phyloP scores from a whole-genome alignment of 2,113 vertebrate species.

The Bos javanicus region DNA sequence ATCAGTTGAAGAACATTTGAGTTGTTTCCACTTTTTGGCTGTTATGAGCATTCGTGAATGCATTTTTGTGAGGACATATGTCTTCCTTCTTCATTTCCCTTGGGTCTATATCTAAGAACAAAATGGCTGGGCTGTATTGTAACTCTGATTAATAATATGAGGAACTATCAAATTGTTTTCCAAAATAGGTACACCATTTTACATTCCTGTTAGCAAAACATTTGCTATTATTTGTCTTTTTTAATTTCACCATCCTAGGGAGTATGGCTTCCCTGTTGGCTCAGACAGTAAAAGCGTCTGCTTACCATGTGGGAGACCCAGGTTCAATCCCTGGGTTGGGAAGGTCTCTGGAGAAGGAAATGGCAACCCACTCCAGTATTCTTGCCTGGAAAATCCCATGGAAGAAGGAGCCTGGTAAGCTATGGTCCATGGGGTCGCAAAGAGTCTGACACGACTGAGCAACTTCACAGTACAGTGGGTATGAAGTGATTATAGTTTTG shows the following conservation, averaged over 20 bases:
- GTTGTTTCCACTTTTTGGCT: not conserved
- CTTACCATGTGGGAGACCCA: no score
- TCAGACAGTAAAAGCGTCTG: no score
- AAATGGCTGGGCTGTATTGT: not conserved
- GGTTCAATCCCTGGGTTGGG: no score
- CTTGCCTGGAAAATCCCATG: not conserved
- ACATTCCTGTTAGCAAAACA: not conserved
- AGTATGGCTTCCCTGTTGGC: not conserved
- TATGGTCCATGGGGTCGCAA: not conserved
- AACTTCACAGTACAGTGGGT: not conserved
- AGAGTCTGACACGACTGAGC: rapidly evolving
- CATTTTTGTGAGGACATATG: not conserved
- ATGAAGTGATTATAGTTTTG: not conserved
- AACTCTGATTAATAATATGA: not conserved
- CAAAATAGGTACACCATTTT: not conserved
- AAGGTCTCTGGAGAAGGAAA: not conserved
- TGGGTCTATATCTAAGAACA: not conserved
- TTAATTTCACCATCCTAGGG: not conserved
- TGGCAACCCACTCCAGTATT: not conserved
- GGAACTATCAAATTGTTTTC: not conserved
- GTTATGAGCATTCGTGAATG: not conserved
- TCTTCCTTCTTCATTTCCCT: not conserved
- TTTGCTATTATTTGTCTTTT: not conserved
- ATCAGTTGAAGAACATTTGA: not conserved
- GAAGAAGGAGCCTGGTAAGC: not conserved